These are phyloP conservation scores for Mamestra brassicae DNA, from an alignment of 2,888 invertebrate species.

Conservation along the genomic window DNA sequence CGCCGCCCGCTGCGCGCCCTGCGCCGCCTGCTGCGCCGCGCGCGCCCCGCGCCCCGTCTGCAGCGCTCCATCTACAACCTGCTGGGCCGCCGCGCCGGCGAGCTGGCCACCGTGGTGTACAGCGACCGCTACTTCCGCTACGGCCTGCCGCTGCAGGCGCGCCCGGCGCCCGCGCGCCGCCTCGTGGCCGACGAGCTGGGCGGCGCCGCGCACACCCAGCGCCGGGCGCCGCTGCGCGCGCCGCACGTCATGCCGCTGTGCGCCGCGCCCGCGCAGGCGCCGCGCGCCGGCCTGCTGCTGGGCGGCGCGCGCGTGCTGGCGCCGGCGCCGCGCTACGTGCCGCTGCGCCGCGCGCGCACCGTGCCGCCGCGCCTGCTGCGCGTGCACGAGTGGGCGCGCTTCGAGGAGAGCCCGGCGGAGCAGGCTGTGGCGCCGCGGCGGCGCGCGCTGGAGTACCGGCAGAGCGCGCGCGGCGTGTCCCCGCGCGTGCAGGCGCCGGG, in stretches of 20 bases:
- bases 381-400: slow-evolving; percentile 61
- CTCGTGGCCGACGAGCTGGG: slow-evolving; percentile 65
- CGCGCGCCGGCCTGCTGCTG: slow-evolving; percentile 45
- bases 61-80: slow-evolving; percentile 75
- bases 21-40: slow-evolving; percentile 69
- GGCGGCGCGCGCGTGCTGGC: slow-evolving; percentile 52
- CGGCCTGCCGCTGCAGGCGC: slow-evolving; percentile 81
- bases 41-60: slow-evolving; percentile 63
- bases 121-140: slow-evolving; percentile 88
- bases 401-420: slow-evolving; percentile 36
- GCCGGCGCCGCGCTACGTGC: slow-evolving; percentile 56
- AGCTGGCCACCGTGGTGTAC: slow-evolving; percentile 85
- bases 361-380: slow-evolving; percentile 48
- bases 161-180: slow-evolving; percentile 59
- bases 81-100: slow-evolving; percentile 72
- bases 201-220: slow-evolving; percentile 54
- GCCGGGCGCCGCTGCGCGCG: slow-evolving; percentile 48
- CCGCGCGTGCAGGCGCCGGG: slow-evolving; percentile 45
- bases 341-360: slow-evolving; percentile 51
- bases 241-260: slow-evolving; percentile 55
- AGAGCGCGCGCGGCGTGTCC: slow-evolving; percentile 62
- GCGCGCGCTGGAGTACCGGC: slow-evolving; percentile 61
- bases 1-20: slow-evolving; percentile 66
- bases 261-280: slow-evolving; percentile 45
- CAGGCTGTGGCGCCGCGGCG: slow-evolving; percentile 51